Evolutionary conservation across 2,888 invertebrate genomes (phyloP), one percentile per base, ranked within the genome.

Genomic region (Campoletis raptor): DNA sequence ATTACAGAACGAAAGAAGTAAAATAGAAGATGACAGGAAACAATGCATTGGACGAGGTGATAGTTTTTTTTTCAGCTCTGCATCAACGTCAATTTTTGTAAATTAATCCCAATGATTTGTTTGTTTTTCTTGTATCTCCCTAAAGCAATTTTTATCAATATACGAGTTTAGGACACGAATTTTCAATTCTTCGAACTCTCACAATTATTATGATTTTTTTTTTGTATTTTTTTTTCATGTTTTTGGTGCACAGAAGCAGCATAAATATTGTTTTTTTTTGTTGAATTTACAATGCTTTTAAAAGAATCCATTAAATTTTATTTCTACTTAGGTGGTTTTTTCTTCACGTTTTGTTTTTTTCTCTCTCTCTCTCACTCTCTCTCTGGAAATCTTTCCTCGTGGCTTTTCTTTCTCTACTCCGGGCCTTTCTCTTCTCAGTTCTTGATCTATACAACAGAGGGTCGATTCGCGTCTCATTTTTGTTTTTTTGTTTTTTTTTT

Each of bases 221-320:
- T 77, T 40, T 74, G 36, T 42, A n/a, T 79, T 79, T 57, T 72
- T 42, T 45, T 80, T 79, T 73, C 45, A 64, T 42, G 52, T 76
- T 76, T 82, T 76, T 61, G 85, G 90, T 90, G 89, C 90, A 88
- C 89, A 89, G 88, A 90, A 90, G 89, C 89, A 81, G 85, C 85
- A 73, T 89, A 88, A 81, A 87, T 88, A 81, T 88, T 86, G 61
- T 70, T 89, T 81, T 69, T 61, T 89, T 89, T 78, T 78, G 30
- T n/a, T 66, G 45, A 86, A 89, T 89, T 89, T 89, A 90, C 89
- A 90, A 90, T 90, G 88, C 87, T 88, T 88, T 88, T 73, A 78
- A 86, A 69, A 74, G 72, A 86, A 81, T 81, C 81, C 67, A 78
- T 83, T 83, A 64, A 78, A 78, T 73, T 77, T 76, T 85, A 81